Evolutionary conservation across 2,888 invertebrate genomes (phyloP), one percentile per base, ranked within the genome.

Genomic region (Steinernema carpocapsae): DNA sequence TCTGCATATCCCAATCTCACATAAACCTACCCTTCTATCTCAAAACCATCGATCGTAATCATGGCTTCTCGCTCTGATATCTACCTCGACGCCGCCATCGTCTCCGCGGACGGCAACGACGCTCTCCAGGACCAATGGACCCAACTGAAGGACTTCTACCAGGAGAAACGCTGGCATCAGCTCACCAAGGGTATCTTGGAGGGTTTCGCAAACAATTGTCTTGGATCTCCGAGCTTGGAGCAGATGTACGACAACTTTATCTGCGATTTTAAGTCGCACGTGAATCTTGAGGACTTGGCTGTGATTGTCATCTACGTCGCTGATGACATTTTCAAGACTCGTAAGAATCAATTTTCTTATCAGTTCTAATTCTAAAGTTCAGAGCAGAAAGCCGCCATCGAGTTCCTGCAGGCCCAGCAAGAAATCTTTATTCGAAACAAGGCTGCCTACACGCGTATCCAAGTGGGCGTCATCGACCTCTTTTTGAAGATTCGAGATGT

Each of bases 261-360:
- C 74, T 91, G 92, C 71, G 93, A 94, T 52, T 95, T 97, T 89
- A 97, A 97, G 89, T 95, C 93, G 90, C 94, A 95, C 94, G 95
- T 97, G 79, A 97, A 96, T 89, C 94, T 95, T 0, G 90, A 97
- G 71, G 93, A 95, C 0, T 89, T 97, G 79, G 93, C 95, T 45
- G 95, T 97, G 90, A 94, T 97, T 74, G 81, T 86, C 72, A 83
- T 89, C 12, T 85, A 84, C 95, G 76, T 87, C 84, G 79, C 86
- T 83, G 32, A 82, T 76, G 80, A 86, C 87, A 76, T 84, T 82
- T 73, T 74, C 26, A 51, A 56, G 14, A 72, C 72, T 45, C 71
- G 76, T 75, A 71, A 24, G 70, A 22, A 46, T 72, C 12, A 10
- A 43, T 43, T 43, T 43, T 14, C 43, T 12, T 43, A 43, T 48